Base-by-base conservation (phyloP, 2,888 invertebrate genomes). In the Taphrorychus bicolor region DNA sequence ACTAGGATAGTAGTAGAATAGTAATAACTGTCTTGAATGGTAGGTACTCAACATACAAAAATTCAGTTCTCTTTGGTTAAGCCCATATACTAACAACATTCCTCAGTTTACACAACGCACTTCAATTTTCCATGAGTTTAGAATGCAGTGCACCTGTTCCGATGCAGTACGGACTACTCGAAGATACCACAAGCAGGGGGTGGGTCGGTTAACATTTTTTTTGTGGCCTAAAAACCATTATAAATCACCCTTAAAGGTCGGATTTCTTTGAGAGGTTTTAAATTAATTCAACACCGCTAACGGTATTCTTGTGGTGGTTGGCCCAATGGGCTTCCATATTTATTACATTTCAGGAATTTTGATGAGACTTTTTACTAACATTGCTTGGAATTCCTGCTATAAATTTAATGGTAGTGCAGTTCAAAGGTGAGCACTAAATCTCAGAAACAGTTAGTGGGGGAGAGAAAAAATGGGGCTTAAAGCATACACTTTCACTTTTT, bases 271-370 rank as follows among this genome's bases (percentile, higher is more conserved):
- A 2, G 59, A 58, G 51, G 52, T 51, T 64, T 58, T 52, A 59
- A 64, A 51, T 59, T 53, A 53, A 52, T 41, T 52, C 58, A 52
- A 52, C n/a, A 24, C 7, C 45, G 14, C 3, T 53, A 64, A 64
- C 64, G 64, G 64, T 58, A 59, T 49, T 49, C 59, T 48, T 24
- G 59, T 59, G 48, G 58, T 14, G 5, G 32, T 11, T 32, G 11
- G 32, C 45, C 14, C 14, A 45, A 16, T 45, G 17, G 5, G 45
- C 45, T 45, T 45, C 45, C 3, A 32, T 11, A 32, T 1, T 1
- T 32, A 7, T 32, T 11, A 32, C 11, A 9, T 32, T 32, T 32
- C 32, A 11, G 32, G 32, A 9, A 32, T 1, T 32, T 32, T 32
- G 7, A 32, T 11, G 11, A 11, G 9, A 9, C 32, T 32, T 11